Conservation (phyloP, 53 echinoderm and acorn worm genomes). For the Holothuria scabra region DNA sequence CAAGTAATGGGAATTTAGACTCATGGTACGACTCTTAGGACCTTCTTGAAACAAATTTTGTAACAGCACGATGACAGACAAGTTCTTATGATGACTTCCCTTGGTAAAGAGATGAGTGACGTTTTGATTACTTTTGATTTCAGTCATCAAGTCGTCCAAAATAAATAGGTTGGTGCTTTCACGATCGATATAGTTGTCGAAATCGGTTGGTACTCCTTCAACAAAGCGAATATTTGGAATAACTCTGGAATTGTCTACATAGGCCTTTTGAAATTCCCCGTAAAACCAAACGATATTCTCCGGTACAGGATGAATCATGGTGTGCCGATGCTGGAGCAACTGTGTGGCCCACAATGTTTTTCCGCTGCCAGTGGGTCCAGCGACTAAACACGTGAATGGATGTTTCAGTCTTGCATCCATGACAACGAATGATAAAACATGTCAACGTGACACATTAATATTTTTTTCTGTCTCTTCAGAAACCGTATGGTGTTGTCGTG, state of each 20-base stretch:
- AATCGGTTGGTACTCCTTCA: constrained; percentile 55
- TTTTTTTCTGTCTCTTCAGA: too few species aligned
- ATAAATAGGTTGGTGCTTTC: constrained; percentile 41
- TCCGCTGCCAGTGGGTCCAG: constrained; percentile 47
- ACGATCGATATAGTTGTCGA: constrained; percentile 31
- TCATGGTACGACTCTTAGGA: constrained; percentile 51
- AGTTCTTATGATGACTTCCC: constrained; percentile 65
- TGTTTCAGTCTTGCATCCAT: constrained; percentile 46
- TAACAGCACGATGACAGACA: constrained; percentile 47
- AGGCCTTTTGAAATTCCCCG: constrained; percentile 48
- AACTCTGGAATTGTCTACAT: constrained; percentile 17
- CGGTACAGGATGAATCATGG: constrained; percentile 36
- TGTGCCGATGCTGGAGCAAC: constrained; percentile 7
- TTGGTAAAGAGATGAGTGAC: constrained; percentile 54
- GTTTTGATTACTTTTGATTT: background rate
- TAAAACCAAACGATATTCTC: constrained; percentile 66
- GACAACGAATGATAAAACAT: too few species aligned
- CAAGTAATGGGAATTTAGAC: constrained; percentile 55
- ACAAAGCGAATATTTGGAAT: constrained; percentile 54
- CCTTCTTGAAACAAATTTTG: constrained; percentile 59
- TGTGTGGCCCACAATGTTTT: constrained; percentile 46
- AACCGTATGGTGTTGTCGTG: too few species aligned
- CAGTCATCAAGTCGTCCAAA: constrained; percentile 61
- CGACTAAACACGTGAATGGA: constrained; percentile 50
- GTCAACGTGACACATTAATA: too few species aligned